These are phyloP conservation scores for Rotaria socialis DNA, from an alignment of 2,888 invertebrate genomes.

Conservation along the genomic window DNA sequence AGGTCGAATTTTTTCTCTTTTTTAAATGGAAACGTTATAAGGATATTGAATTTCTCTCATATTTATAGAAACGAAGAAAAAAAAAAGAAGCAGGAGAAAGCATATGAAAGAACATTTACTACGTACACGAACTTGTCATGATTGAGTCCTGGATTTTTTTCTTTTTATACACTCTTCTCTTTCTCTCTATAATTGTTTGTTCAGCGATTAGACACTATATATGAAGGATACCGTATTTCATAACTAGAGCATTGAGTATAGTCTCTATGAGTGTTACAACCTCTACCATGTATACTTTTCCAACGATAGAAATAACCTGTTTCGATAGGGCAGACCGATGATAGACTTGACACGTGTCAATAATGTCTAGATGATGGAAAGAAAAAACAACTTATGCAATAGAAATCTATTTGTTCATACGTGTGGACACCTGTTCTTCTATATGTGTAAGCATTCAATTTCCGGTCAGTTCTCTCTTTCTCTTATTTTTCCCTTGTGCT, in stretches of 20 bases:
- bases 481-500: neutral
- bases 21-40: neutral
- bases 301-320: neutral
- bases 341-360: neutral
- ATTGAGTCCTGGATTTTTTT: neutral
- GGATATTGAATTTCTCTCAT: neutral
- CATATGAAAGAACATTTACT: neutral
- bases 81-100: neutral
- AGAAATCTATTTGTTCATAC: neutral
- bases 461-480: conserved; percentile 5
- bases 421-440: neutral
- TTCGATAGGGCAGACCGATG: neutral
- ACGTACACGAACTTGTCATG: neutral
- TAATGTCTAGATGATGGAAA: neutral
- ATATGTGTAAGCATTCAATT: neutral
- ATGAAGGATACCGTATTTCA: neutral
- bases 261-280: neutral
- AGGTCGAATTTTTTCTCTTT: neutral
- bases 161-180: neutral
- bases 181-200: neutral
- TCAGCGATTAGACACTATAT: conserved; percentile 26
- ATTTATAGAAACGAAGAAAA: neutral
- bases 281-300: neutral
- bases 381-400: neutral
- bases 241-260: neutral